Conservation (phyloP, 30 jellyfish, hydroid and myxozoan species). For the Chrysaora quinquecirrha region DNA sequence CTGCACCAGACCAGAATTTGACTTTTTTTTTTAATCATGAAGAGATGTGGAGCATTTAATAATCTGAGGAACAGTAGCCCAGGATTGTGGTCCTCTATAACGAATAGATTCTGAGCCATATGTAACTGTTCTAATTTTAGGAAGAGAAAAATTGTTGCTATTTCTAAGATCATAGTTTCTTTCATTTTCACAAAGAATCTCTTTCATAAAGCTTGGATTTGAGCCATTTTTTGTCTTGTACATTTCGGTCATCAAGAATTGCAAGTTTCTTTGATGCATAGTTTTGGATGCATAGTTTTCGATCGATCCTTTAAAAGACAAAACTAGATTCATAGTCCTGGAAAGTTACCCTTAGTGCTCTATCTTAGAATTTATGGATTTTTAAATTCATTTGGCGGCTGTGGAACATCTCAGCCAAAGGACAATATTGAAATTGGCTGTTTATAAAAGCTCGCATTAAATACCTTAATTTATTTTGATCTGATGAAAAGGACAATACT, state of each 20-base stretch:
- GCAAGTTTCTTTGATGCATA: conserved; percentile 15
- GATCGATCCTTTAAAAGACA: background rate
- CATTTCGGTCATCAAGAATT: conserved; percentile 23
- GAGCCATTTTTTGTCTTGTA: conserved; percentile 11
- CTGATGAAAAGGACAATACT: conserved; percentile 25
- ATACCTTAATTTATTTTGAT: conserved; percentile 17
- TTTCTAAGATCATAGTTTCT: background rate
- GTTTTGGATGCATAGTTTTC: background rate
- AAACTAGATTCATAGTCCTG: conserved; percentile 21
- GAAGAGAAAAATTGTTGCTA: conserved; percentile 9
- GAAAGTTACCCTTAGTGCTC: conserved; percentile 21
- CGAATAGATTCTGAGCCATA: too few species aligned
- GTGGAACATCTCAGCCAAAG: conserved; percentile 44
- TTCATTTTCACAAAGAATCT: conserved; percentile 20
- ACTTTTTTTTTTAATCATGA: background rate
- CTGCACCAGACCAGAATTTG: background rate
- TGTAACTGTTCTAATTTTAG: background rate
- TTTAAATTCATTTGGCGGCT: background rate
- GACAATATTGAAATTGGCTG: conserved; percentile 47
- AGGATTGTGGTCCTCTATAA: too few species aligned
- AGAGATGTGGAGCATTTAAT: background rate
- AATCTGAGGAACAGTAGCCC: too few species aligned
- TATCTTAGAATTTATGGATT: conserved; percentile 6
- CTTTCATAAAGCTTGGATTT: conserved; percentile 33
- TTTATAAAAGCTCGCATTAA: conserved; percentile 36